Evolutionary conservation across 2,797 vertebrate genomes (phyloP).

Genomic region (Acrossocheilus wenchowensis): DNA sequence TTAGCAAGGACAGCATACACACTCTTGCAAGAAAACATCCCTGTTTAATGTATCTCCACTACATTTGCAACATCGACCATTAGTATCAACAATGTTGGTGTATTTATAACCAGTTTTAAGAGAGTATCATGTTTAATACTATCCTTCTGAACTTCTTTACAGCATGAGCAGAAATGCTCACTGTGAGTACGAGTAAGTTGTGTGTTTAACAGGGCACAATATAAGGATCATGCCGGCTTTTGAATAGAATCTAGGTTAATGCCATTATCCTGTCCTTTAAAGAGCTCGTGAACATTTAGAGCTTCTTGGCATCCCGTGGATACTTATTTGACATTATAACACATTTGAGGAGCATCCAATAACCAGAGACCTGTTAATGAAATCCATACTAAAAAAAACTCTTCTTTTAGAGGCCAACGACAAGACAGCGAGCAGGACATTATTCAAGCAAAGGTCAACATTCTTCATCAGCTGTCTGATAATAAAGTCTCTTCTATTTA

Average conservation of each 20-base stretch:
- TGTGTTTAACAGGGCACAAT: constrained; percentile 21
- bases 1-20: constrained; percentile 59
- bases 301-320: background rate
- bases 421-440: background rate
- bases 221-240: constrained; percentile 29
- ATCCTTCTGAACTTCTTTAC: background rate
- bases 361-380: background rate
- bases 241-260: constrained; percentile 41
- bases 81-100: constrained; percentile 8
- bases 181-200: background rate
- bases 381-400: background rate
- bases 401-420: background rate
- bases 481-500: constrained; percentile 32
- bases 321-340: constrained; percentile 9
- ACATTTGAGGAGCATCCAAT: background rate
- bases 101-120: background rate
- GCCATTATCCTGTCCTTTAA: constrained; percentile 24
- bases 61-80: background rate
- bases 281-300: background rate
- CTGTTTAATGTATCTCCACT: constrained; percentile 8
- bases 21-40: constrained; percentile 8
- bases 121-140: background rate
- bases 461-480: constrained; percentile 8
- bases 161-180: background rate
- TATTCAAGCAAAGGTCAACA: constrained; percentile 45